Evolutionary conservation across 2,113 vertebrate genomes (phyloP).

Genomic region (Hydrochoerus hydrochaeris): DNA sequence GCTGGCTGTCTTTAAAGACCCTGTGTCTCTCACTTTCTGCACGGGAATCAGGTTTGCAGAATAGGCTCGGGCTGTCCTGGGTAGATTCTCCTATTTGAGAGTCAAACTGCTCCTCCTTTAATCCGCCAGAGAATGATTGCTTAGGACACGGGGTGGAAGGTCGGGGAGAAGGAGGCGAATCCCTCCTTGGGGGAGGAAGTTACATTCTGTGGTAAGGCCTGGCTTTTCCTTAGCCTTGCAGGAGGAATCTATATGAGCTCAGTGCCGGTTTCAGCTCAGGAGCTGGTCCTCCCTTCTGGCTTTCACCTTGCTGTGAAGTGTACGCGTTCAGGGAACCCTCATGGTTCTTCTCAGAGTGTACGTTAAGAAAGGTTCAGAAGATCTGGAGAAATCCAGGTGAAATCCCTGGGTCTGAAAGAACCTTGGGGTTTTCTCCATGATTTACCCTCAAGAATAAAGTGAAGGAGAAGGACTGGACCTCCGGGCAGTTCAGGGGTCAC

Average conservation of each 20-base stretch:
- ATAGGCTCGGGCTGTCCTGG: neutral
- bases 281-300: neutral
- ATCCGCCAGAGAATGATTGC: neutral
- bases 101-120: neutral
- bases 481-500: neutral
- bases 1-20: constrained; percentile 17
- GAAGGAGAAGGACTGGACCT: neutral
- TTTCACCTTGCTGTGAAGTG: neutral
- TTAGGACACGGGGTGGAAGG: neutral
- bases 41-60: neutral
- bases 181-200: neutral
- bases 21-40: neutral
- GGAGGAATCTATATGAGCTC: neutral
- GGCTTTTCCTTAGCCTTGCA: neutral
- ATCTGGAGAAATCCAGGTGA: neutral
- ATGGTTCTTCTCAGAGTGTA: neutral
- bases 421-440: neutral
- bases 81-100: neutral
- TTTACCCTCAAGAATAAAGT: neutral
- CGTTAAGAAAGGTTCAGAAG: neutral
- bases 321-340: neutral
- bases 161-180: neutral
- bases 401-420: neutral
- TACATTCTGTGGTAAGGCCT: neutral
- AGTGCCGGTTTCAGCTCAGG: neutral